These are phyloP conservation scores for Montipora cactus DNA, from an alignment of 64 coral and sea anemone genomes.

Conservation along the genomic window DNA sequence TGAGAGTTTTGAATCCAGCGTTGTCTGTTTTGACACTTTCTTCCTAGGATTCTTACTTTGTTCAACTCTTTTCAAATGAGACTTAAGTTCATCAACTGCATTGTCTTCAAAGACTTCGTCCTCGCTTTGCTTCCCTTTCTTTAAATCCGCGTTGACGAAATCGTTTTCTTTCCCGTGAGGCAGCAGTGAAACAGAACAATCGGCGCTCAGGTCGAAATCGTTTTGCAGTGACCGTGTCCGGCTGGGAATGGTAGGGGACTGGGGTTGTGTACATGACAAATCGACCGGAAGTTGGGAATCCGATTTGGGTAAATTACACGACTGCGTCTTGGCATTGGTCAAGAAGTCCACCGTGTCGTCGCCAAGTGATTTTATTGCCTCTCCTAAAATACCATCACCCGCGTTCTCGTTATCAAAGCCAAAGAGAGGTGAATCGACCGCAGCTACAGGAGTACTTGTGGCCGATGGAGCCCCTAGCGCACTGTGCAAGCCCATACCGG, in stretches of 20 bases:
- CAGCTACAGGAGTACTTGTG: constrained; percentile 20
- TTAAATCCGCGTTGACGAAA: background rate
- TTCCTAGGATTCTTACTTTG: background rate
- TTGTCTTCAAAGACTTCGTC: background rate
- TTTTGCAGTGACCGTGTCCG: constrained; percentile 4
- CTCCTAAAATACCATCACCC: background rate
- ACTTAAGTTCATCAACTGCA: background rate
- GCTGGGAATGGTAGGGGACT: constrained; percentile 62
- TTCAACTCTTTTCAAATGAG: background rate
- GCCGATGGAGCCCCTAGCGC: constrained; percentile 19
- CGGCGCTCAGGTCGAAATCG: constrained; percentile 29
- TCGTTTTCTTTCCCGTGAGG: constrained; percentile 18
- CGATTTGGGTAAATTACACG: constrained; percentile 7
- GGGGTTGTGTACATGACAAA: background rate
- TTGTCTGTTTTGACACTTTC: background rate
- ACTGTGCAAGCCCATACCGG: background rate
- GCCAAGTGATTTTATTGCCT: background rate
- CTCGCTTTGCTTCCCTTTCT: background rate
- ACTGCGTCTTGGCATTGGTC: background rate
- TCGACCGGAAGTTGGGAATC: constrained; percentile 29
- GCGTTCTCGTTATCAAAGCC: background rate
- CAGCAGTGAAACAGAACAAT: constrained; percentile 61
- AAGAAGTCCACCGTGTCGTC: constrained; percentile 7
- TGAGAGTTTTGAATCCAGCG: background rate
- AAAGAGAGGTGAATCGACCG: background rate